A percentile compares a stretch with the other conserved stretches of the same genome.
Evolutionary conservation across 2,113 vertebrate genomes (phyloP).

Genomic region (Ivindomyrus marchei): DNA sequence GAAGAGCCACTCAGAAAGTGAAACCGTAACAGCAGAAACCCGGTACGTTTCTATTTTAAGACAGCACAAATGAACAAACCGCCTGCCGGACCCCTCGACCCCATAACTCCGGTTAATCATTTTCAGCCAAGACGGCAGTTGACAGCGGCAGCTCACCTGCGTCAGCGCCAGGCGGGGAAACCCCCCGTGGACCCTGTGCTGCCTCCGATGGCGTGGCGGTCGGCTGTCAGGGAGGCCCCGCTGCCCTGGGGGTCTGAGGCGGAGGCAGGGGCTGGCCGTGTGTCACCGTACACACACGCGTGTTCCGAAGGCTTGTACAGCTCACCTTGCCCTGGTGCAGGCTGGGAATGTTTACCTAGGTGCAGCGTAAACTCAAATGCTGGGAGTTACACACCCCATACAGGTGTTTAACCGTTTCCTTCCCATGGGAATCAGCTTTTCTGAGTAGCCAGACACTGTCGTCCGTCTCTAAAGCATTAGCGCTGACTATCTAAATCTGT

Average conservation of each 20-base stretch:
- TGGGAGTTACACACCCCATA: conserved; percentile 11
- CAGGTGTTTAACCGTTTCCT: conserved; percentile 21
- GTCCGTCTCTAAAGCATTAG: background rate
- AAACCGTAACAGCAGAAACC: background rate
- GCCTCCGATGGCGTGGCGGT: background rate
- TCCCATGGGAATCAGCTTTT: background rate
- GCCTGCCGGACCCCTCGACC: background rate
- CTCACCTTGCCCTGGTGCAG: conserved; percentile 31
- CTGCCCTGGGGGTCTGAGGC: background rate
- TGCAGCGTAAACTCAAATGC: conserved; percentile 14
- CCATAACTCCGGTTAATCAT: background rate
- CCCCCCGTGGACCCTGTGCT: background rate
- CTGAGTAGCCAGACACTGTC: background rate
- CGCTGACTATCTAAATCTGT: background rate
- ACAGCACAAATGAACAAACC: background rate
- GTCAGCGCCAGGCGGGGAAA: background rate
- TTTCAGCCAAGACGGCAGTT: background rate
- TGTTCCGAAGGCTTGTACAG: conserved; percentile 27
- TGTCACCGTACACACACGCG: background rate
- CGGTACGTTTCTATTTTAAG: background rate
- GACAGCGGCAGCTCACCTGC: background rate
- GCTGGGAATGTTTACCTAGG: conserved; percentile 33
- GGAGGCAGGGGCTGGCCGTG: background rate
- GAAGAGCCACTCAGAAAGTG: background rate
- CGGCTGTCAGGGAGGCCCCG: background rate